Conservation (phyloP, 2,888 invertebrate species). For the Ormyrus labotus region DNA sequence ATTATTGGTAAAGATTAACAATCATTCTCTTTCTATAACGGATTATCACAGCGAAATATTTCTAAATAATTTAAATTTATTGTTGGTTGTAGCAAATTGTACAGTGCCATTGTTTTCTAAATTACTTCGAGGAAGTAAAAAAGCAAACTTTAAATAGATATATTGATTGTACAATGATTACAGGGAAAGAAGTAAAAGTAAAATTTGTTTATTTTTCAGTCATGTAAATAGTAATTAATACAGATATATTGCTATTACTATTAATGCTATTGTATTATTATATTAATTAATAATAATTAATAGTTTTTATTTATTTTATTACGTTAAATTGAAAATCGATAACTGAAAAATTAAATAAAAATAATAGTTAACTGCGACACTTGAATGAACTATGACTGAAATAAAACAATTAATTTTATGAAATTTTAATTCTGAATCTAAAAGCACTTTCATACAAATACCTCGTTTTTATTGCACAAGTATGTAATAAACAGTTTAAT, state of each 20-base stretch:
- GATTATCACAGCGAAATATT: slow-evolving; percentile 12
- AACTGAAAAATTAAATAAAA: slow-evolving; percentile 13
- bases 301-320: slow-evolving; percentile 50
- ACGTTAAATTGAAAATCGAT: slow-evolving; percentile 13
- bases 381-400: slow-evolving; percentile 3
- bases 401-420: background rate
- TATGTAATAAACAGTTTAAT: slow-evolving; percentile 9
- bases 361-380: background rate
- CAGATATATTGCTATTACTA: slow-evolving; percentile 29
- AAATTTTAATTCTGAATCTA: slow-evolving; percentile 4
- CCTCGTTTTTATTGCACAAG: slow-evolving; percentile 33
- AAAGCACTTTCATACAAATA: slow-evolving; percentile 22
- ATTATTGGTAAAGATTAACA: slow-evolving; percentile 31
- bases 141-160: slow-evolving; percentile 35
- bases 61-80: slow-evolving; percentile 50
- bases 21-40: slow-evolving; percentile 32
- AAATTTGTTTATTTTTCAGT: slow-evolving; percentile 58
- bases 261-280: slow-evolving; percentile 23
- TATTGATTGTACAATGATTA: slow-evolving; percentile 47
- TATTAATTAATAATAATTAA: slow-evolving; percentile 24
- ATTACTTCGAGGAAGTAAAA: slow-evolving; percentile 42
- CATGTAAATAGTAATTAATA: slow-evolving; percentile 59
- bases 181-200: slow-evolving; percentile 23
- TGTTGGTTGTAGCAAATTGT: slow-evolving; percentile 55
- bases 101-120: slow-evolving; percentile 58